phyloP scores from a whole-genome alignment of 2,797 vertebrate genomes.

The Nyctalus aviator region DNA sequence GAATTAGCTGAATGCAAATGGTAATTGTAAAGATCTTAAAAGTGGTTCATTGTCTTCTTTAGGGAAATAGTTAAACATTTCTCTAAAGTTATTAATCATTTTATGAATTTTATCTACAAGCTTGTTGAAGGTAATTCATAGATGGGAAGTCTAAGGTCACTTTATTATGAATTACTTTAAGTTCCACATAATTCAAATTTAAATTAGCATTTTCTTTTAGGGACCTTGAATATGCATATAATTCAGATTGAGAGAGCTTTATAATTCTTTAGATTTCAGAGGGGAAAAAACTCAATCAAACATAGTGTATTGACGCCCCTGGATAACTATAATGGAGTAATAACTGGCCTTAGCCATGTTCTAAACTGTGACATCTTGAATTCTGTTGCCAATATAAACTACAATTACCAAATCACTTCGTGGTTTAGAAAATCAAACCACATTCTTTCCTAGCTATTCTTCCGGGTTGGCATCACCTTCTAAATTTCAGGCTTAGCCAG shows the following conservation, averaged over 20 bases:
- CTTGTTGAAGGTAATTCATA: slow-evolving; percentile 53
- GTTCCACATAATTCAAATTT: slow-evolving; percentile 25
- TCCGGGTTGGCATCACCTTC: slow-evolving; percentile 87
- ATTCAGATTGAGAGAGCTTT: slow-evolving; percentile 51
- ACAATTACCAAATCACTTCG: slow-evolving; percentile 88
- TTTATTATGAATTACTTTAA: slow-evolving; percentile 56
- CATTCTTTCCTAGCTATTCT: slow-evolving; percentile 85
- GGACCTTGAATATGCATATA: slow-evolving; percentile 46
- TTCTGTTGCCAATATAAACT: slow-evolving; percentile 87
- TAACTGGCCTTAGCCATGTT: slow-evolving; percentile 87
- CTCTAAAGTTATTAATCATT: slow-evolving; percentile 53
- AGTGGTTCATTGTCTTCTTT: slow-evolving; percentile 59
- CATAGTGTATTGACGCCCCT: slow-evolving; percentile 75
- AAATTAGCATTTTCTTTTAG: slow-evolving; percentile 62
- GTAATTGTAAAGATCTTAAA: slow-evolving; percentile 16
- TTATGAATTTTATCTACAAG: slow-evolving; percentile 26
- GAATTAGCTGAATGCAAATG: slow-evolving; percentile 22
- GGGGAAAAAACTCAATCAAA: slow-evolving; percentile 72
- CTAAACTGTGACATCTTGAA: slow-evolving; percentile 87
- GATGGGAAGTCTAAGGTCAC: slow-evolving; percentile 5
- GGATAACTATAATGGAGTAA: slow-evolving; percentile 83
- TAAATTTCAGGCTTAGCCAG: slow-evolving; percentile 85
- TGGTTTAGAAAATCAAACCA: slow-evolving; percentile 88
- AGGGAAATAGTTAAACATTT: slow-evolving; percentile 14
- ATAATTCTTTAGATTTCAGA: slow-evolving; percentile 60